These are phyloP conservation scores for Ophonus ardosiacus DNA, from an alignment of 2,888 invertebrate genomes.

Conservation along the genomic window DNA sequence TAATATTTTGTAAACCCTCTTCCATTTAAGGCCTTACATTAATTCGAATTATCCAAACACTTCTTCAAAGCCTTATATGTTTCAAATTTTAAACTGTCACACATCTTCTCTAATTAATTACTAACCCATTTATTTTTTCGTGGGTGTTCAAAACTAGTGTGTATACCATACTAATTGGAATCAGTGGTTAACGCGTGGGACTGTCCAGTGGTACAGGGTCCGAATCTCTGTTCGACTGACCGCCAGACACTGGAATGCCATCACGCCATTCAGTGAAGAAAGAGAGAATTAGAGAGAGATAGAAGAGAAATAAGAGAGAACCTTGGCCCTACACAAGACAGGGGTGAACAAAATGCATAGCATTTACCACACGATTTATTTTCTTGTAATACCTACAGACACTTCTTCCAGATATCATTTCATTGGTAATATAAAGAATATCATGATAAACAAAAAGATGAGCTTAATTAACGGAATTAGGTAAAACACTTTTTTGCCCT, in stretches of 20 bases:
- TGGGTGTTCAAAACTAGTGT: background rate
- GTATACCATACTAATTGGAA: constrained; percentile 14
- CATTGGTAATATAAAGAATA: no score
- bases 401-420: no score
- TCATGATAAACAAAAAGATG: no score
- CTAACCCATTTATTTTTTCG: background rate
- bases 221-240: constrained; percentile 2
- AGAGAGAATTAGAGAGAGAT: background rate
- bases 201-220: background rate
- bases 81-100: background rate
- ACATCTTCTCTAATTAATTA: background rate
- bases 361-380: background rate
- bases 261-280: constrained; percentile 17
- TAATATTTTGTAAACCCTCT: background rate
- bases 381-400: no score
- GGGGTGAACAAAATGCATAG: constrained; percentile 8
- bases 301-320: background rate
- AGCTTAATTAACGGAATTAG: no score
- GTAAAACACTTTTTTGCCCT: no score
- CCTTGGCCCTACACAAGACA: constrained; percentile 23
- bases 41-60: background rate
- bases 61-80: background rate
- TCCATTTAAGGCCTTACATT: background rate
- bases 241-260: constrained; percentile 20
- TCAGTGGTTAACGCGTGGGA: background rate